A percentile compares a stretch with the other conserved stretches of the same genome.
Conservation (phyloP, 1,140 invertebrate species). For the Bombus pascuorum region DNA sequence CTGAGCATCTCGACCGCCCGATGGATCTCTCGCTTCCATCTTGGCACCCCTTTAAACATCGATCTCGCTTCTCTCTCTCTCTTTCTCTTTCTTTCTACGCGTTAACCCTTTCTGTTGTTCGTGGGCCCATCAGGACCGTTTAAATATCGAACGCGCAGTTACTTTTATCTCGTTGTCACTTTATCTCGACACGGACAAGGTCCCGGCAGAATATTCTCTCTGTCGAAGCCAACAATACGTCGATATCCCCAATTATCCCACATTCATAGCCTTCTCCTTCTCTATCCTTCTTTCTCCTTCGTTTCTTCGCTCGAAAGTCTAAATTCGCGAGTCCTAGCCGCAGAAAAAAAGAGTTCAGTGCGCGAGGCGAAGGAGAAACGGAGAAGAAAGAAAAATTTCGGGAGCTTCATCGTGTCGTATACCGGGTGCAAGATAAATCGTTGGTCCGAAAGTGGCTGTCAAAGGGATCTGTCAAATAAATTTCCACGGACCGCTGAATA, state of each 20-base stretch:
- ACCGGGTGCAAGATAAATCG: constrained; percentile 55
- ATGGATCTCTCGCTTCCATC: constrained; percentile 72
- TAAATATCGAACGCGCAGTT: constrained; percentile 77
- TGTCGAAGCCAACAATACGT: neutral
- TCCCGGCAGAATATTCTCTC: neutral
- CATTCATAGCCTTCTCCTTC: neutral
- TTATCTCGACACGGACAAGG: neutral
- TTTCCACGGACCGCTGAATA: constrained; percentile 53
- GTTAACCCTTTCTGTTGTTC: constrained; percentile 20
- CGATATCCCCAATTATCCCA: constrained; percentile 3
- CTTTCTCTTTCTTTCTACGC: neutral
- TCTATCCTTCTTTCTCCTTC: neutral
- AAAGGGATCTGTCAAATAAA: constrained; percentile 56
- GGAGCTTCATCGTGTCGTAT: neutral
- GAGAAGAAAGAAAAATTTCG: neutral
- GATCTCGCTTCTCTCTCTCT: constrained; percentile 30
- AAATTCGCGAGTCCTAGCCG: neutral
- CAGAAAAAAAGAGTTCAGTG: too few species aligned
- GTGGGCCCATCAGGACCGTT: constrained; percentile 48
- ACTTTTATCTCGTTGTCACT: constrained; percentile 66
- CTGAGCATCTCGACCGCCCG: constrained; percentile 61
- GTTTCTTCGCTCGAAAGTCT: neutral
- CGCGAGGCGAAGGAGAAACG: neutral
- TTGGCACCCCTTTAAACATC: constrained; percentile 59
- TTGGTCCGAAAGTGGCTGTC: constrained; percentile 44